phyloP scores from a whole-genome alignment of 1,140 invertebrate species.

The Gonatopus flavifemur region DNA sequence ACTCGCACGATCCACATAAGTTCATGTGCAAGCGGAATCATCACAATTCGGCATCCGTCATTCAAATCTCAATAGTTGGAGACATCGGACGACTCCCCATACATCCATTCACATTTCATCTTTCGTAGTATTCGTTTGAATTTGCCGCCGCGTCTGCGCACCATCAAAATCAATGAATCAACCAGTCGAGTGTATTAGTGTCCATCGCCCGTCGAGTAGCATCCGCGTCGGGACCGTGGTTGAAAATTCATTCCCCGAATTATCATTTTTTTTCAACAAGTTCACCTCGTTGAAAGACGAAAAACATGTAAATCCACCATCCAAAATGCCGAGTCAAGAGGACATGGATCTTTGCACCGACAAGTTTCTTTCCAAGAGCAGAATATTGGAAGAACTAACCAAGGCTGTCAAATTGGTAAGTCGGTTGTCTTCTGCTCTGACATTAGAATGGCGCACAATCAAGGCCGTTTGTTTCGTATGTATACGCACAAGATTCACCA shows the following conservation, averaged over 20 bases:
- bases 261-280: conserved; percentile 5
- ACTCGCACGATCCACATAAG: too few relatives aligned
- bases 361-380: conserved; percentile 53
- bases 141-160: conserved; percentile 40
- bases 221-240: conserved; percentile 18
- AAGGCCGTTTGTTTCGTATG: not conserved
- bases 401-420: conserved; percentile 58
- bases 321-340: conserved; percentile 46
- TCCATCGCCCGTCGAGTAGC: conserved; percentile 33
- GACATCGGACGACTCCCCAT: too few relatives aligned
- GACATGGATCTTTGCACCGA: conserved; percentile 54
- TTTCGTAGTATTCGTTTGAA: too few relatives aligned
- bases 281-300: conserved; percentile 12
- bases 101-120: too few relatives aligned
- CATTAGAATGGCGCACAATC: not conserved
- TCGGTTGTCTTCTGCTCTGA: conserved; percentile 20
- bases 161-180: conserved; percentile 49
- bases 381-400: conserved; percentile 55
- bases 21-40: too few relatives aligned
- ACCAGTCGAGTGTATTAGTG: conserved; percentile 20
- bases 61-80: too few relatives aligned
- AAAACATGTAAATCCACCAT: conserved; percentile 39
- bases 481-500: conserved; percentile 3
- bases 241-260: conserved; percentile 11
- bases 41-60: too few relatives aligned